A percentile compares a stretch with the other conserved stretches of the same genome.
Evolutionary conservation across 2,797 vertebrate species (phyloP).

Genomic region (Chaetodon trifasciatus): DNA sequence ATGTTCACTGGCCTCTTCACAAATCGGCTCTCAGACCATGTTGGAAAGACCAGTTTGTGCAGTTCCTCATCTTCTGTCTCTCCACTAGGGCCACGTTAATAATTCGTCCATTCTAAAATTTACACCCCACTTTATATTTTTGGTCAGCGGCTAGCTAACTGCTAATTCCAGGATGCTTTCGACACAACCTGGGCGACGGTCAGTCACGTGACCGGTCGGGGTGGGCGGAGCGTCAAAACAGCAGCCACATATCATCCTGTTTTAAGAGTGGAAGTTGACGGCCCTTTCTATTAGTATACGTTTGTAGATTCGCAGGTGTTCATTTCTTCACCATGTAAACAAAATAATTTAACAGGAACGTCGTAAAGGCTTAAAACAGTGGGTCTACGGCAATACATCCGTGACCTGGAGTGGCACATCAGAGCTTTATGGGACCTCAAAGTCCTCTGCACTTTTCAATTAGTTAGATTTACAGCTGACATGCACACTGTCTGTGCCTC

Average conservation of each 20-base stretch:
- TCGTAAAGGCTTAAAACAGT: background rate
- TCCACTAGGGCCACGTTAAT: slow-evolving; percentile 18
- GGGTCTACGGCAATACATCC: no score
- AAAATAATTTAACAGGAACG: no score
- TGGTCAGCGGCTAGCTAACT: slow-evolving; percentile 49
- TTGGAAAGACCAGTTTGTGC: background rate
- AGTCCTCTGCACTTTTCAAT: background rate
- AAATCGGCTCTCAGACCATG: slow-evolving; percentile 35
- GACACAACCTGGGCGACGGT: slow-evolving; percentile 80
- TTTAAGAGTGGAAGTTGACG: background rate
- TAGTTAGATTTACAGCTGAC: background rate
- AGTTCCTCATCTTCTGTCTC: slow-evolving; percentile 37
- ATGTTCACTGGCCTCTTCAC: slow-evolving; percentile 45
- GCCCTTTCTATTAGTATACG: background rate
- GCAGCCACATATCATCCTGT: background rate
- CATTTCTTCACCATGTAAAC: no score
- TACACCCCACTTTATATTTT: slow-evolving; percentile 30
- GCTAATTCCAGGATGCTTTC: slow-evolving; percentile 81
- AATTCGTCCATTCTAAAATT: slow-evolving; percentile 19
- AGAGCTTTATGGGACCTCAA: background rate
- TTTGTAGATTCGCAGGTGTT: background rate
- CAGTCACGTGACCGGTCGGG: slow-evolving; percentile 71
- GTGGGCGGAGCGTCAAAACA: slow-evolving; percentile 60
- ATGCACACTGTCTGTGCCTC: no score
- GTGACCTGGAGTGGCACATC: background rate